Evolutionary conservation across 2,113 vertebrate species (phyloP).

Genomic region (Sceloporus tristichus): DNA sequence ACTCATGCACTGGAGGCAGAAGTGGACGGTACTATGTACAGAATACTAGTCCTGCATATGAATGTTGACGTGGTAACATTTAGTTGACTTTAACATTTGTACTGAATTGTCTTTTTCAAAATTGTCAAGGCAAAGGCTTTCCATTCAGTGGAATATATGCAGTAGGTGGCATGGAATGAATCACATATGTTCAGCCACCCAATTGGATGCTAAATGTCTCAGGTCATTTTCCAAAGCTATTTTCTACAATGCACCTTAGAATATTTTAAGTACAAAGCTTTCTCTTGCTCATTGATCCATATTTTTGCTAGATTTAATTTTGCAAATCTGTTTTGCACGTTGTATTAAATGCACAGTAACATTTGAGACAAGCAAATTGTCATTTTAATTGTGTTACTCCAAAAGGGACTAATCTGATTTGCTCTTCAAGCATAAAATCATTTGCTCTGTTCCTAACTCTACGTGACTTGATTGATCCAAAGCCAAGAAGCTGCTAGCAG

Average conservation of each 20-base stretch:
- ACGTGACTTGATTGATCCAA: not conserved
- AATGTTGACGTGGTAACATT: not conserved
- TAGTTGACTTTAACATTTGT: conserved; percentile 29
- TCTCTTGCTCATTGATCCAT: conserved; percentile 44
- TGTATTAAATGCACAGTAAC: conserved; percentile 28
- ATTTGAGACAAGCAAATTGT: conserved; percentile 34
- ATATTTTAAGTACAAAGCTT: conserved; percentile 36
- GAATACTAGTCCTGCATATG: conserved; percentile 23
- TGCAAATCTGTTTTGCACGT: conserved; percentile 30
- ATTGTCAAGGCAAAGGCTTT: conserved; percentile 17
- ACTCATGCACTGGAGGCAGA: not conserved
- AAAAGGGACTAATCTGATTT: conserved; percentile 36
- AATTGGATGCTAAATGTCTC: not conserved
- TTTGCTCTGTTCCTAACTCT: conserved; percentile 39
- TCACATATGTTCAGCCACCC: not conserved
- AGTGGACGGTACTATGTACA: conserved; percentile 32
- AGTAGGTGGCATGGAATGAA: conserved; percentile 18
- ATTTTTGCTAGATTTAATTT: conserved; percentile 48
- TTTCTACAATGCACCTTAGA: conserved; percentile 22
- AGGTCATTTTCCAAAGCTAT: conserved; percentile 3
- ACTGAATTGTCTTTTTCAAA: conserved; percentile 17
- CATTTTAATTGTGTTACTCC: conserved; percentile 33
- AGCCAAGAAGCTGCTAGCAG: conserved; percentile 46
- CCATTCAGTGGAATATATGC: conserved; percentile 5
- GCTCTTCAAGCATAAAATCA: conserved; percentile 45